phyloP scores from a whole-genome alignment of 2,888 invertebrate genomes.

The Diloba caeruleocephala region DNA sequence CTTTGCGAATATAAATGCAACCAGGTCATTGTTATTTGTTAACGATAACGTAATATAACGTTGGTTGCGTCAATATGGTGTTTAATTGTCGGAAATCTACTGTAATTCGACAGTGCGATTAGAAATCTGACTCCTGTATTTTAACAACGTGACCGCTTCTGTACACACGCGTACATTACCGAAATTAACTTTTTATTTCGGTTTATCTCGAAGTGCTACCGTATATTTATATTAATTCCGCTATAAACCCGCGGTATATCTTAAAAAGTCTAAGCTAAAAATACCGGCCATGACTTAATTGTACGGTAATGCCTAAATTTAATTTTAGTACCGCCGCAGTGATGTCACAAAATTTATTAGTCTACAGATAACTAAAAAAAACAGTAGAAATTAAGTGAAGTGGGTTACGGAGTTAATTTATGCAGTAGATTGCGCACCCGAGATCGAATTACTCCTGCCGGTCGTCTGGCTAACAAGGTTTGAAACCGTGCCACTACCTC shows the following conservation, averaged over 20 bases:
- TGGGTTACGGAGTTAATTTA: conserved; percentile 55
- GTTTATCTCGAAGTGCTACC: conserved; percentile 23
- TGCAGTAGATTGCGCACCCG: conserved; percentile 49
- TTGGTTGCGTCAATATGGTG: conserved; percentile 55
- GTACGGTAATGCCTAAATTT: conserved; percentile 54
- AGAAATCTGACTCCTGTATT: conserved; percentile 64
- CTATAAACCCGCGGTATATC: conserved; percentile 30
- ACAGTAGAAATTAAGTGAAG: conserved; percentile 42
- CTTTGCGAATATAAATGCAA: conserved; percentile 52
- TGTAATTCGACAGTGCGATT: conserved; percentile 60
- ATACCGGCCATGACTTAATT: conserved; percentile 44
- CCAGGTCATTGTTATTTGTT: conserved; percentile 57
- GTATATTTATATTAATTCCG: conserved; percentile 22
- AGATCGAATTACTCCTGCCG: conserved; percentile 43
- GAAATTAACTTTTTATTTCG: conserved; percentile 19
- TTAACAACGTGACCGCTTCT: conserved; percentile 39
- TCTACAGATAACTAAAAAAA: conserved; percentile 38
- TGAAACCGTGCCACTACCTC: conserved; percentile 20
- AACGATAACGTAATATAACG: conserved; percentile 59
- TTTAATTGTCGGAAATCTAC: conserved; percentile 63
- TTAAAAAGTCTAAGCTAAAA: conserved; percentile 41
- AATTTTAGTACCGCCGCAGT: conserved; percentile 59
- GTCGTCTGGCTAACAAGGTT: conserved; percentile 46
- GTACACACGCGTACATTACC: conserved; percentile 46
- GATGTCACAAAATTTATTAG: conserved; percentile 63